phyloP scores from a whole-genome alignment of 2,113 vertebrate species.

The Oceanites oceanicus region DNA sequence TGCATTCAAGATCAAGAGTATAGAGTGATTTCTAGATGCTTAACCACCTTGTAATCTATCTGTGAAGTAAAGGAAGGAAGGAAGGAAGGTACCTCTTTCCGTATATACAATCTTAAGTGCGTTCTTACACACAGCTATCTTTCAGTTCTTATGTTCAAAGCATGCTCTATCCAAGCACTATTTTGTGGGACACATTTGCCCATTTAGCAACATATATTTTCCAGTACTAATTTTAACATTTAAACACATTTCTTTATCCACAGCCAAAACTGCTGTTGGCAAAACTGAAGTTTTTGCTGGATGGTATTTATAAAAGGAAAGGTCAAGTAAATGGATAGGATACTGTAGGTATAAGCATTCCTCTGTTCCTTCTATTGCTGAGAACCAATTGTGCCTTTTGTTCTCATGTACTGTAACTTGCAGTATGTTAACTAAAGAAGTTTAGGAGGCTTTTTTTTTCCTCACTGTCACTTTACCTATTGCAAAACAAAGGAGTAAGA shows the following conservation, averaged over 20 bases:
- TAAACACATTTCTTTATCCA: background rate
- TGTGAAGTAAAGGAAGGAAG: background rate
- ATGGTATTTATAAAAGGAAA: background rate
- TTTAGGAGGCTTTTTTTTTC: background rate
- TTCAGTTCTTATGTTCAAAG: background rate
- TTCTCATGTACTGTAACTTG: background rate
- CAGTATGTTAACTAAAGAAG: conserved; percentile 13
- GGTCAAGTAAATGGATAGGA: background rate
- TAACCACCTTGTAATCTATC: background rate
- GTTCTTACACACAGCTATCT: background rate
- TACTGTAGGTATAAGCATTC: background rate
- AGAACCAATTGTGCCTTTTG: conserved; percentile 14
- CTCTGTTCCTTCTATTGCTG: conserved; percentile 37
- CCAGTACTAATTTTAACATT: background rate
- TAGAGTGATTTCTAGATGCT: background rate
- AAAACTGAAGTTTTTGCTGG: conserved; percentile 25
- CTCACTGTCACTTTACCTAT: background rate
- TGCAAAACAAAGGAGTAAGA: background rate
- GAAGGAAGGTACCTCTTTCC: background rate
- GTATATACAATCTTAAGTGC: background rate
- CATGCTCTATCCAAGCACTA: background rate
- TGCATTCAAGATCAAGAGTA: background rate
- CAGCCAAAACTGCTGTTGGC: background rate
- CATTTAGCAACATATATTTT: background rate
- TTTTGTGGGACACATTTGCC: background rate